Conservation (phyloP, 2,797 vertebrate species). For the Scomberomorus guttatus region DNA sequence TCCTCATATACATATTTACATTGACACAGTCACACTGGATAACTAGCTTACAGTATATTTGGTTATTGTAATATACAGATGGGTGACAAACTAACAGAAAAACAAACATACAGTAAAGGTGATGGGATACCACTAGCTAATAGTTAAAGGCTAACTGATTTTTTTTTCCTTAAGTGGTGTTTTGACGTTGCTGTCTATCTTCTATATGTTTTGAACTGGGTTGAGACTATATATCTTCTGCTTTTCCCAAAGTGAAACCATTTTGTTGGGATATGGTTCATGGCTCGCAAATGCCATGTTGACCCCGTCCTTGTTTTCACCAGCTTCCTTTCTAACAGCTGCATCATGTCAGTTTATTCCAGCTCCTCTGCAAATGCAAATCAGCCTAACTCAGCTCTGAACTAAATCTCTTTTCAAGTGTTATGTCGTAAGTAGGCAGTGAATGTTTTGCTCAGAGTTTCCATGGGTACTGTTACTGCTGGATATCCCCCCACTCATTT, state of each 20-base stretch:
- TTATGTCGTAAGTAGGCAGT: neutral
- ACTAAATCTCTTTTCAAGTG: neutral
- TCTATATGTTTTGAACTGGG: no score
- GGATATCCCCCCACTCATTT: neutral
- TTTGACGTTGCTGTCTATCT: no score
- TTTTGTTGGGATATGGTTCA: neutral
- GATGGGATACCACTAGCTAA: no score
- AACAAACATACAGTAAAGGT: no score
- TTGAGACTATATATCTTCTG: no score
- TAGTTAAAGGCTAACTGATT: no score
- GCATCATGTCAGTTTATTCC: conserved; percentile 27
- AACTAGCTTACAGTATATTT: no score
- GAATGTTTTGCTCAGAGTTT: neutral
- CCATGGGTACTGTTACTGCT: neutral
- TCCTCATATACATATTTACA: no score
- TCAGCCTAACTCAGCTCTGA: neutral
- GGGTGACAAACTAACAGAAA: no score
- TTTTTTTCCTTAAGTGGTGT: no score
- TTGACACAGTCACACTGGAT: no score
- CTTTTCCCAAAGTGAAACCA: neutral
- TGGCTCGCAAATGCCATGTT: neutral
- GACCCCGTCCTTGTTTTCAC: conserved; percentile 3
- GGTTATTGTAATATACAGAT: no score
- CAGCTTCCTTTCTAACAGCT: conserved; percentile 26
- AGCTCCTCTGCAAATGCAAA: conserved; percentile 37